A percentile compares a stretch with the other conserved stretches of the same genome.
phyloP scores from a whole-genome alignment of 2,888 invertebrate genomes.

The Leptinotarsa haldemani region DNA sequence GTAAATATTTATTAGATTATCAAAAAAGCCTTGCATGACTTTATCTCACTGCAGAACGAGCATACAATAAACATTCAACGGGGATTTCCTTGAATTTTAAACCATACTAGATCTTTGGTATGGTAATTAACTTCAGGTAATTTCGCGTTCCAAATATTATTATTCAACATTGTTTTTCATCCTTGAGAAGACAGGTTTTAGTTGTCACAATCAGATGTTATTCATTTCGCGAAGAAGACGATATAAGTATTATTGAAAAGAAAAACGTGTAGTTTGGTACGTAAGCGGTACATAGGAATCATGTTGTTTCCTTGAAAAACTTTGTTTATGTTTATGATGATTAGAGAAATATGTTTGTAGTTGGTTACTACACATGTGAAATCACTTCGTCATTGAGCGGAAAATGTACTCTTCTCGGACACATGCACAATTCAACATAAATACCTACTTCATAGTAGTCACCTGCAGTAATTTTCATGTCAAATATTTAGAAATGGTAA shows the following conservation, averaged over 20 bases:
- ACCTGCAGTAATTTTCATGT: no score
- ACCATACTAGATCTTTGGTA: not conserved
- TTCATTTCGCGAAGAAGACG: not conserved
- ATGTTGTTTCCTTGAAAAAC: not conserved
- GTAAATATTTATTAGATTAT: not conserved
- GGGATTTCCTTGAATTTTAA: not conserved
- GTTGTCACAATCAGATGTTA: not conserved
- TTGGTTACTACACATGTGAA: no score
- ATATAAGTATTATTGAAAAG: not conserved
- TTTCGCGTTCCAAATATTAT: not conserved
- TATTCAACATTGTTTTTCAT: conserved; percentile 20
- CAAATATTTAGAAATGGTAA: no score
- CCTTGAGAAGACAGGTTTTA: conserved; percentile 13
- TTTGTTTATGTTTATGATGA: no score
- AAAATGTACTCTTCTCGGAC: no score
- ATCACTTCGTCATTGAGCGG: no score
- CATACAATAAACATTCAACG: not conserved
- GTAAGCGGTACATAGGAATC: not conserved
- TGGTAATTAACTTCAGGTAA: no score
- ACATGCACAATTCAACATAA: no score
- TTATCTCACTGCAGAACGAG: not conserved
- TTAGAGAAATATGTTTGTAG: no score
- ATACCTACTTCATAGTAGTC: no score
- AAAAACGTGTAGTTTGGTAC: not conserved
- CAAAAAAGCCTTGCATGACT: not conserved